Conservation (phyloP, 2,797 vertebrate species). For the Pantherophis alleghaniensis region DNA sequence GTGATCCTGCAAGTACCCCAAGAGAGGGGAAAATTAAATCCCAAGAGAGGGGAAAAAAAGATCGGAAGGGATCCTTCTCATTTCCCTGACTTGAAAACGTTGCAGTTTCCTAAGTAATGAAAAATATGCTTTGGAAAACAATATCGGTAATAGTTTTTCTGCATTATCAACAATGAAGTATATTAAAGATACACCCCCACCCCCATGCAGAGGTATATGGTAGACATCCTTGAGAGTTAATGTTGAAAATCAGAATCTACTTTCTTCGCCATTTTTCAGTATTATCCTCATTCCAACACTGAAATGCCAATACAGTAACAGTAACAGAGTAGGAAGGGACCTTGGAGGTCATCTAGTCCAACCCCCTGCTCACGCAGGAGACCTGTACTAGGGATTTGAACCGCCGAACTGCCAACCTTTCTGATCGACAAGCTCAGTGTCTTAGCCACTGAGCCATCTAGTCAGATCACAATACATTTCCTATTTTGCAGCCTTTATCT, state of each 20-base stretch:
- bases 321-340: too few relatives aligned
- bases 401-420: too few relatives aligned
- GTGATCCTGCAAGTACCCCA: too few relatives aligned
- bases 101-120: background rate
- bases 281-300: background rate
- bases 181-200: background rate
- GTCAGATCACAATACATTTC: constrained; percentile 7
- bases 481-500: background rate
- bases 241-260: background rate
- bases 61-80: background rate
- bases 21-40: background rate
- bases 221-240: background rate
- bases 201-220: background rate
- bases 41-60: background rate
- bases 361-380: too few relatives aligned
- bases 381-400: too few relatives aligned
- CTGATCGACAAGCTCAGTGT: too few relatives aligned
- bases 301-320: background rate
- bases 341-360: too few relatives aligned
- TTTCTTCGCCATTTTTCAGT: background rate
- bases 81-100: background rate
- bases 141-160: background rate
- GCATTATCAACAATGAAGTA: background rate
- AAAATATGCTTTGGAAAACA: background rate
- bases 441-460: too few relatives aligned